A percentile compares a stretch with the other conserved stretches of the same genome.
Evolutionary conservation across 2,888 invertebrate genomes (phyloP).

Genomic region (Protonemura montana): DNA sequence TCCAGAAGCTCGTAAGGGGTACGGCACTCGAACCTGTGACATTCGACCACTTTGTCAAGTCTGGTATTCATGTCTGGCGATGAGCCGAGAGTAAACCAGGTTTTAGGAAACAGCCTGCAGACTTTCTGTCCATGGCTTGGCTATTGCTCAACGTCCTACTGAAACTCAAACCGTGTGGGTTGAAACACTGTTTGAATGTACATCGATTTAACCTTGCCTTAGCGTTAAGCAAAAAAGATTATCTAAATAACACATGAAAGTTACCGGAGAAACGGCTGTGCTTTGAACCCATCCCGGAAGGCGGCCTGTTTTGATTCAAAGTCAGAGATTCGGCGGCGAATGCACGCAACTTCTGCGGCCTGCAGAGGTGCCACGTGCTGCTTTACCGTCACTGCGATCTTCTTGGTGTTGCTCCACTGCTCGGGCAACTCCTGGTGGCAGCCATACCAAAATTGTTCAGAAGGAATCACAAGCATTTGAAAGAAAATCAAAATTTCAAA

Average conservation of each 20-base stretch:
- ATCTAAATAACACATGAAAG: too few species aligned
- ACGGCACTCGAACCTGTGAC: constrained; percentile 77
- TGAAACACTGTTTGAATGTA: too few species aligned
- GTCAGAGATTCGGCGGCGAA: constrained; percentile 82
- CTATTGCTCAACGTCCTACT: too few species aligned
- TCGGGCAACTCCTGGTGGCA: constrained; percentile 83
- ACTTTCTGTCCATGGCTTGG: too few species aligned
- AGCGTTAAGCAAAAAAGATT: too few species aligned
- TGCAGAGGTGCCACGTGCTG: constrained; percentile 95
- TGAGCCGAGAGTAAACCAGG: neutral
- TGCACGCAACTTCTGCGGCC: constrained; percentile 91
- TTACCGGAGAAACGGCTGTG: constrained; percentile 57
- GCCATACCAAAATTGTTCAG: too few species aligned
- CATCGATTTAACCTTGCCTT: too few species aligned
- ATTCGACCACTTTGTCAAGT: constrained; percentile 55
- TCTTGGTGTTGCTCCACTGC: constrained; percentile 95
- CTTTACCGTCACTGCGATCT: constrained; percentile 87
- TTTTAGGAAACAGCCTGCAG: too few species aligned
- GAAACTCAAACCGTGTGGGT: too few species aligned
- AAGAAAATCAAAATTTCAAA: too few species aligned
- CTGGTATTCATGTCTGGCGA: too few species aligned
- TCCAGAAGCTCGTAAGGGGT: constrained; percentile 80
- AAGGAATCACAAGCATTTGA: too few species aligned
- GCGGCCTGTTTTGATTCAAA: constrained; percentile 86
- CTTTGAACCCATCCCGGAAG: constrained; percentile 87